Conservation (phyloP, 2,888 invertebrate genomes). For the Heliconius hortense region DNA sequence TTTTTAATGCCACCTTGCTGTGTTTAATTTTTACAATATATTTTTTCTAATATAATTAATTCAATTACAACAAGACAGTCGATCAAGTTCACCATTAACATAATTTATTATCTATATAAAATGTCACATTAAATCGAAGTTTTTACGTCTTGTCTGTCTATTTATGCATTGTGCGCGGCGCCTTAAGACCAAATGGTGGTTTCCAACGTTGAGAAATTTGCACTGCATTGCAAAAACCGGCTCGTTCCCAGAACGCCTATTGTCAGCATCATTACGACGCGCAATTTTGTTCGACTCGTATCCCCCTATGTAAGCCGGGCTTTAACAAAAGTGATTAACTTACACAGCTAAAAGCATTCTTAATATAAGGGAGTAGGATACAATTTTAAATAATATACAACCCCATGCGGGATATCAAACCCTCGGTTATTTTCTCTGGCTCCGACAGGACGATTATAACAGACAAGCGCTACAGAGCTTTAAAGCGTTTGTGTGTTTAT, state of each 20-base stretch:
- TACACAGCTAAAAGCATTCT: constrained; percentile 43
- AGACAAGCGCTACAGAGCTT: constrained; percentile 58
- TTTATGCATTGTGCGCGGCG: constrained; percentile 50
- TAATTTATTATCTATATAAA: constrained; percentile 2
- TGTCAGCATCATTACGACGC: constrained; percentile 72
- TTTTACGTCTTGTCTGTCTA: constrained; percentile 36
- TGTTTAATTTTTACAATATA: not conserved
- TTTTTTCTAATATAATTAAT: not conserved
- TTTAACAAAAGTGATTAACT: constrained; percentile 56
- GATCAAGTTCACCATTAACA: not conserved
- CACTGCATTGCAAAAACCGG: constrained; percentile 71
- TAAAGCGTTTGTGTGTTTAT: constrained; percentile 42
- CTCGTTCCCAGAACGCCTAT: constrained; percentile 74
- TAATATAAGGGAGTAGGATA: constrained; percentile 32
- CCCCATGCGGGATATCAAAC: constrained; percentile 60
- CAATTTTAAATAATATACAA: constrained; percentile 42
- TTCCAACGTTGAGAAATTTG: constrained; percentile 65
- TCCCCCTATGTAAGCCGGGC: constrained; percentile 77
- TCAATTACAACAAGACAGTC: not conserved
- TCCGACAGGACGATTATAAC: constrained; percentile 54
- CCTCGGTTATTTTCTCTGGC: constrained; percentile 71
- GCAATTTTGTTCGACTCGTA: constrained; percentile 74
- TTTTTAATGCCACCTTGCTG: not conserved
- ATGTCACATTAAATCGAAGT: constrained; percentile 1
- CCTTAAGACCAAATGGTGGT: constrained; percentile 61